A percentile compares a stretch with the other conserved stretches of the same genome.
Conservation (phyloP, 2,888 invertebrate genomes). For the Chesias legatella region DNA sequence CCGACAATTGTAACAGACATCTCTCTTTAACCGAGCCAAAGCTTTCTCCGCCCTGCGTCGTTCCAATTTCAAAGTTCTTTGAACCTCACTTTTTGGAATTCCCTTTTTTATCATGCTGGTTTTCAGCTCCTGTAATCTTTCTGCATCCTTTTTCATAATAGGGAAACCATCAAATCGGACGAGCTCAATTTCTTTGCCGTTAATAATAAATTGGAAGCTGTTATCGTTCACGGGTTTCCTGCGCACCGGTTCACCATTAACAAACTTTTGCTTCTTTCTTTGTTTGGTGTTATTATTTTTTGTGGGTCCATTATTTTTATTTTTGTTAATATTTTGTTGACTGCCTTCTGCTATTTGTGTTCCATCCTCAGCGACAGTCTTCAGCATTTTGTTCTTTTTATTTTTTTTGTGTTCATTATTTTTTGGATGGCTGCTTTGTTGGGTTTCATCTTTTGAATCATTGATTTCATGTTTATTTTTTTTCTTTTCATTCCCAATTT, state of each 20-base stretch:
- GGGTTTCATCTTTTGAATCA: conserved; percentile 3
- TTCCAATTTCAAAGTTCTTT: conserved; percentile 84
- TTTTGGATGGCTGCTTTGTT: not conserved
- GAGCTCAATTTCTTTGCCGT: conserved; percentile 82
- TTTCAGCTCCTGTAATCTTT: conserved; percentile 81
- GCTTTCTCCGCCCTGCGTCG: conserved; percentile 86
- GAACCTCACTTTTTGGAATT: conserved; percentile 84
- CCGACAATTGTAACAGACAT: conserved; percentile 89
- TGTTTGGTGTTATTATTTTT: conserved; percentile 23
- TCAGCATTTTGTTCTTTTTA: conserved; percentile 17
- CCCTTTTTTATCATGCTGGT: conserved; percentile 83
- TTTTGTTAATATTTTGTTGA: conserved; percentile 7
- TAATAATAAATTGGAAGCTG: conserved; percentile 78
- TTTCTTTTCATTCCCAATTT: conserved; percentile 23
- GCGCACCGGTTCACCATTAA: conserved; percentile 54
- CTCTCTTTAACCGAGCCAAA: conserved; percentile 82
- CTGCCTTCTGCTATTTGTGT: conserved; percentile 5
- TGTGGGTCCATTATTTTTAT: conserved; percentile 6
- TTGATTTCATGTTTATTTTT: conserved; percentile 37
- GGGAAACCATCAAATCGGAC: conserved; percentile 86
- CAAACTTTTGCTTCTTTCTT: conserved; percentile 39
- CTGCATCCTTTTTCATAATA: conserved; percentile 85
- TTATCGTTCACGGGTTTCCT: conserved; percentile 70
- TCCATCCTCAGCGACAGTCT: not conserved
- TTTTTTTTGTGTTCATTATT: conserved; percentile 6